Percentiles rank a stretch among this genome's conserved stretches.
phyloP scores from a whole-genome alignment of 35 echinoderm and acorn worm species.

The Apostichopus californicus region DNA sequence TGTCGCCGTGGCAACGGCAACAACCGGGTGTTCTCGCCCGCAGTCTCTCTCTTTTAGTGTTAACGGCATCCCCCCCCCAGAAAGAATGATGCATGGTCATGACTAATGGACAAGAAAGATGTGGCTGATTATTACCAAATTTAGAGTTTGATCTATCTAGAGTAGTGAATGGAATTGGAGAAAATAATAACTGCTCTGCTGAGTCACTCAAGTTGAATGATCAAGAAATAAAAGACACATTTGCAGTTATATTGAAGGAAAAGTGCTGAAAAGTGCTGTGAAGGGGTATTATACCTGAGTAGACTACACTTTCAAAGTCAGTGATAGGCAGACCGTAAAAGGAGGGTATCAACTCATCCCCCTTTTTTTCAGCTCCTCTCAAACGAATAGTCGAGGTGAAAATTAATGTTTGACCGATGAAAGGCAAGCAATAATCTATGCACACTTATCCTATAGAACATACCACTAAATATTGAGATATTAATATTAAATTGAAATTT shows the following conservation, averaged over 20 bases:
- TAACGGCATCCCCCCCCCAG: background rate
- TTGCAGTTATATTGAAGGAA: background rate
- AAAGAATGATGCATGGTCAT: constrained; percentile 11
- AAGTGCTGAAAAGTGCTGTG: constrained; percentile 8
- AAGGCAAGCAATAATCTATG: too few relatives aligned
- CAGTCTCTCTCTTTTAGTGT: background rate
- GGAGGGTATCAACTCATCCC: too few relatives aligned
- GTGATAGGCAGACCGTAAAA: too few relatives aligned
- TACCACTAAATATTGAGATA: too few relatives aligned
- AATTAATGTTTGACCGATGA: too few relatives aligned
- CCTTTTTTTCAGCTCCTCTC: too few relatives aligned
- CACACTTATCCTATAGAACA: too few relatives aligned
- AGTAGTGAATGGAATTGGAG: background rate
- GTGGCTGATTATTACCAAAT: background rate
- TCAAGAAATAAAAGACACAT: background rate
- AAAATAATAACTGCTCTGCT: background rate
- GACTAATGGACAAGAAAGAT: constrained; percentile 11
- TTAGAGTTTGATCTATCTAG: background rate
- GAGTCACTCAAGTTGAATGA: background rate
- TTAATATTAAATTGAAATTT: too few relatives aligned
- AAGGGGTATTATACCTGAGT: background rate
- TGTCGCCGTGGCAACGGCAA: constrained; percentile 27
- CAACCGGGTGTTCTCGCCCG: background rate
- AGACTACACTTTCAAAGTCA: background rate
- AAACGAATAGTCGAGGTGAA: too few relatives aligned